Conservation (phyloP, 2,113 vertebrate species). For the Odobenus rosmarus region DNA sequence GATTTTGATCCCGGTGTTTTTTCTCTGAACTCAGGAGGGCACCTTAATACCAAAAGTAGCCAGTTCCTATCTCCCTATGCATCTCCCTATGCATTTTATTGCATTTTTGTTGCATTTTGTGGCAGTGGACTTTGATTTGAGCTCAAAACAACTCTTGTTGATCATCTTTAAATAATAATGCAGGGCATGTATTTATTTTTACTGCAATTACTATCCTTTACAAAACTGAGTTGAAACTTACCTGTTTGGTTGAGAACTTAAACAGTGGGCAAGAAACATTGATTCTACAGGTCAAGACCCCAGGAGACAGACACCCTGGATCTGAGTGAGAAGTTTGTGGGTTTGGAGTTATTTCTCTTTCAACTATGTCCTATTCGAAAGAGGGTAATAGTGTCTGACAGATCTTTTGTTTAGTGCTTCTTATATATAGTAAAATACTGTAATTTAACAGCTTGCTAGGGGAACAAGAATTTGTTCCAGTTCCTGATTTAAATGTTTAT, state of each 20-base stretch:
- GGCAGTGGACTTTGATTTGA: not conserved
- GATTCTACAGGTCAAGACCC: not conserved
- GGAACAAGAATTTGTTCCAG: constrained; percentile 99
- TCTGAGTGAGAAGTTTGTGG: constrained; percentile 51
- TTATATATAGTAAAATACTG: constrained; percentile 90
- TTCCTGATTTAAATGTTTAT: constrained; percentile 99
- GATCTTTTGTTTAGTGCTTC: constrained; percentile 87
- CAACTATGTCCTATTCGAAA: constrained; percentile 84
- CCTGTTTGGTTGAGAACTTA: not conserved
- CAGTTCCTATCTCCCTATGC: not conserved
- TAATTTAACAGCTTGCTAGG: constrained; percentile 99
- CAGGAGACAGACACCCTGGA: not conserved
- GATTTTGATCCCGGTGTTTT: not conserved
- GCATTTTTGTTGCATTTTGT: not conserved
- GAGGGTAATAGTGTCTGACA: constrained; percentile 83
- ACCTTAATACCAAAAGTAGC: not conserved
- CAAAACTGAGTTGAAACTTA: not conserved
- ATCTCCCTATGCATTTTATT: not conserved
- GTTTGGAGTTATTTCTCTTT: constrained; percentile 73
- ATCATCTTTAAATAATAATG: not conserved
- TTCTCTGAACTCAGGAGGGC: not conserved
- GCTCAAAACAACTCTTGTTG: not conserved
- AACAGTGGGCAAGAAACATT: not conserved
- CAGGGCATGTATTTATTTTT: not conserved
- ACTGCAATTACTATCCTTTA: not conserved